Conservation (phyloP, 23 tunicate genomes). For the Trididemnum nubilum region DNA sequence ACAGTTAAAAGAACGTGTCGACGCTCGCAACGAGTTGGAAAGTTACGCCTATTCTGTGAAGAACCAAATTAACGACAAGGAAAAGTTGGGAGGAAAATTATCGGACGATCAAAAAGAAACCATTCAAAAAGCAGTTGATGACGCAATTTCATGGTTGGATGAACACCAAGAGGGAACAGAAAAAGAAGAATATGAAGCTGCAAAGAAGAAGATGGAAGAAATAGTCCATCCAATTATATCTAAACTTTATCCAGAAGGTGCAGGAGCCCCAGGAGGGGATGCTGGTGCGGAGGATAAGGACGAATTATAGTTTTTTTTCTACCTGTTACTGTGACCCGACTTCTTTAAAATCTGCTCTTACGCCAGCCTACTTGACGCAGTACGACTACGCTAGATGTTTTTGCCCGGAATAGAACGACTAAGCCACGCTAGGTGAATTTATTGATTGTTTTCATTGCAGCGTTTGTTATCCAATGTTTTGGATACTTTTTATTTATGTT, state of each 20-base stretch:
- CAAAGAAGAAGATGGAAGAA: slow-evolving; percentile 70
- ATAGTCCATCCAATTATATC: slow-evolving; percentile 61
- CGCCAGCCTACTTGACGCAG: too few relatives aligned
- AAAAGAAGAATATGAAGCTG: slow-evolving; percentile 63
- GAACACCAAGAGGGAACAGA: slow-evolving; percentile 61
- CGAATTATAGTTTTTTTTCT: slow-evolving; percentile 32
- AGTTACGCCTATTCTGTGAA: slow-evolving; percentile 73
- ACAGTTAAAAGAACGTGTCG: slow-evolving; percentile 71
- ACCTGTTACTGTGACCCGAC: too few relatives aligned
- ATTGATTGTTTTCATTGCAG: too few relatives aligned
- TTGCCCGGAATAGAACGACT: too few relatives aligned
- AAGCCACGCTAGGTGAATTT: too few relatives aligned
- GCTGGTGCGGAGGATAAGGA: slow-evolving; percentile 41
- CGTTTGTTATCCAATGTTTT: too few relatives aligned
- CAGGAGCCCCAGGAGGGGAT: slow-evolving; percentile 32
- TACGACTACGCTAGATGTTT: too few relatives aligned
- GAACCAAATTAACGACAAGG: slow-evolving; percentile 71
- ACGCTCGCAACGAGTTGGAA: slow-evolving; percentile 66
- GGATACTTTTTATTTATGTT: too few relatives aligned
- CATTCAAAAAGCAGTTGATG: slow-evolving; percentile 55
- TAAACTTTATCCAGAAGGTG: slow-evolving; percentile 52
- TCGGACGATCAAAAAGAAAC: slow-evolving; percentile 65
- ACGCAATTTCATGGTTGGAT: slow-evolving; percentile 75
- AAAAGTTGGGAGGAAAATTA: slow-evolving; percentile 70
- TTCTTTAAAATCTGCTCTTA: too few relatives aligned